phyloP scores from a whole-genome alignment of 2,797 vertebrate genomes.

The Anguilla obscura region DNA sequence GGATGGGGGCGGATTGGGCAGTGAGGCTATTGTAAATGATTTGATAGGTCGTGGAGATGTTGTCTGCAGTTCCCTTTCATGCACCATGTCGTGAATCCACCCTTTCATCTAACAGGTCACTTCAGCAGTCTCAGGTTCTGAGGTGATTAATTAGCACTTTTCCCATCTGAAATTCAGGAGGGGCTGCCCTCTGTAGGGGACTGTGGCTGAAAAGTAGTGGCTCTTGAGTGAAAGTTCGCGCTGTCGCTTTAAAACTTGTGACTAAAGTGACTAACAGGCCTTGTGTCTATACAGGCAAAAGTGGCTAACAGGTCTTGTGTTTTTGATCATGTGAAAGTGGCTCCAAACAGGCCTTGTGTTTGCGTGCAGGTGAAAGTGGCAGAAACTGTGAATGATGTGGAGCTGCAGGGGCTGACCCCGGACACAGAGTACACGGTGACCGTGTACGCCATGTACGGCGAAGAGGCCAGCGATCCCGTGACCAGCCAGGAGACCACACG shows the following conservation, averaged over 20 bases:
- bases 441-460: conserved; percentile 93
- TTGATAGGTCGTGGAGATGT: neutral
- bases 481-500: conserved; percentile 91
- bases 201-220: neutral
- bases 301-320: neutral
- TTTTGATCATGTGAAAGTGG: neutral
- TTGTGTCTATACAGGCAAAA: neutral
- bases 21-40: neutral
- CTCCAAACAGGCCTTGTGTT: neutral
- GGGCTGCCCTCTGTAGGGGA: neutral
- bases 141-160: neutral
- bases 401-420: conserved; percentile 81
- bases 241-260: too few relatives aligned
- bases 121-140: neutral
- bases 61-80: neutral
- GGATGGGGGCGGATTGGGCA: neutral
- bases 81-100: neutral
- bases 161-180: neutral
- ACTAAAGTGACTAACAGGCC: neutral
- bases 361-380: conserved; percentile 83
- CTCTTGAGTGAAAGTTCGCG: neutral
- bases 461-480: conserved; percentile 95
- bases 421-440: conserved; percentile 94
- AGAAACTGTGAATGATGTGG: conserved; percentile 80
- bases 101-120: neutral